Conservation (phyloP, 2,888 invertebrate species). For the Cheilosia vernalis region DNA sequence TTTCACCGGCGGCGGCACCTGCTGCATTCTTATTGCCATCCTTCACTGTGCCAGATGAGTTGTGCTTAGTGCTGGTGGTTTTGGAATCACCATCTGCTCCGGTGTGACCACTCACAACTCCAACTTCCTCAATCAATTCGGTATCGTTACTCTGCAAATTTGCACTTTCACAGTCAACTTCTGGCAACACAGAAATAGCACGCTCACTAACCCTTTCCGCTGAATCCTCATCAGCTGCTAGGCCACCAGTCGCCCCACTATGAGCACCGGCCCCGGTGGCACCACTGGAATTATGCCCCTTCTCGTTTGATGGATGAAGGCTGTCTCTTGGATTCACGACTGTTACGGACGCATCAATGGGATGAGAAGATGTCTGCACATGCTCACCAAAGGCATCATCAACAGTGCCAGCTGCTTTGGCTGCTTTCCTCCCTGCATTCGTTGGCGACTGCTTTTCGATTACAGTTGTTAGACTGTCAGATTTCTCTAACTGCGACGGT, state of each 20-base stretch:
- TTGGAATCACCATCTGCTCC: conserved; percentile 34
- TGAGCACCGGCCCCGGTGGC: conserved; percentile 28
- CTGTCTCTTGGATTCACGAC: conserved; percentile 77
- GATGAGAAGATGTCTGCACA: conserved; percentile 80
- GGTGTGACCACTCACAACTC: conserved; percentile 20
- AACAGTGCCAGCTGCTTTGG: conserved; percentile 76
- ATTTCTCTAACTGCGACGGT: conserved; percentile 77
- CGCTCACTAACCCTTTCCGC: conserved; percentile 83
- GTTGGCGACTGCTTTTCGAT: conserved; percentile 76
- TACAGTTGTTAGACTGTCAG: conserved; percentile 78
- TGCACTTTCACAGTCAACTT: conserved; percentile 86
- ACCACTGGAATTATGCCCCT: conserved; percentile 58
- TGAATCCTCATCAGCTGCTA: conserved; percentile 74
- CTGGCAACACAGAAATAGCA: conserved; percentile 85
- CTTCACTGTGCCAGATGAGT: conserved; percentile 11
- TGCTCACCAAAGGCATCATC: conserved; percentile 74
- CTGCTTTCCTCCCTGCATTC: conserved; percentile 66
- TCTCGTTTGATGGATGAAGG: conserved; percentile 16
- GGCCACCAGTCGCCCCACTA: conserved; percentile 32
- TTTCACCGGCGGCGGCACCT: background rate
- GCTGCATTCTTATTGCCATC: conserved; percentile 49
- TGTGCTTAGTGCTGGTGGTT: conserved; percentile 13
- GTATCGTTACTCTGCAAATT: conserved; percentile 82
- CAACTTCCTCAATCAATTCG: conserved; percentile 39
- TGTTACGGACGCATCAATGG: conserved; percentile 82